Base-by-base conservation (phyloP, 92 coral and sea anemone species). In the Heliopora coerulea region DNA sequence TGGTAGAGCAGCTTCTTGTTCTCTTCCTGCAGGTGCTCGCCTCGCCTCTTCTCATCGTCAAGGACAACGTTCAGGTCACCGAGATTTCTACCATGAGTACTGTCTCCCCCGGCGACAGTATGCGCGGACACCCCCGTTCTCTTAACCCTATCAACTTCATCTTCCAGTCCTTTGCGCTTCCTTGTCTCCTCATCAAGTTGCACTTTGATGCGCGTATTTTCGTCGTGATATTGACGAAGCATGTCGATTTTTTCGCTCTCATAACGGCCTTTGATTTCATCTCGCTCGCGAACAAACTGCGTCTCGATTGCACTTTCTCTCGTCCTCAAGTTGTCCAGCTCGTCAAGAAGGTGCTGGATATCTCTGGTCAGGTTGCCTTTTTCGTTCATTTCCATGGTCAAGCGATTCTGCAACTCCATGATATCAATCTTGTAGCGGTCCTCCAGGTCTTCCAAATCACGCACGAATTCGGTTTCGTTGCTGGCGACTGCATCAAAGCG, bases 1-100 rank as follows among this genome's bases (percentile, higher is more conserved):
- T 83, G 85, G 62, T 89, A 86, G 28, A 89, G 75, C 27, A 89
- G 86, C 37, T 87, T 88, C 80, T 87, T 89, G 80, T 89, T 91
- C 74, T 91, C 97, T 40, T 83, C 82, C 46, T 91, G 96, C 1
- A 86, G 85, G 8, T 62, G 74, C 41, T 91, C 84, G 14, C 88
- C 82, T 61, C 86, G 90, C 49, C 69, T 77, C 26, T 75, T 80
- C 50, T 91, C 97, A 27, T 80, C 80, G 18, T 66, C 78, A 23
- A 84, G 81, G 59, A 30, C 24, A 10, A 67, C 59, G 74, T 46
- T 67, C 34, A 67, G 40, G 59, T 67, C 74, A 24, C 59, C 59
- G 48, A 58, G 74, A 8, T 59, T 59, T 19, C 21, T 52, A 13
- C 14, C 52, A 63, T 21, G 25, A 37, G 50, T 28, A 24, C 52